Evolutionary conservation across 2,113 vertebrate species (phyloP).

Genomic region (Ochotona princeps): DNA sequence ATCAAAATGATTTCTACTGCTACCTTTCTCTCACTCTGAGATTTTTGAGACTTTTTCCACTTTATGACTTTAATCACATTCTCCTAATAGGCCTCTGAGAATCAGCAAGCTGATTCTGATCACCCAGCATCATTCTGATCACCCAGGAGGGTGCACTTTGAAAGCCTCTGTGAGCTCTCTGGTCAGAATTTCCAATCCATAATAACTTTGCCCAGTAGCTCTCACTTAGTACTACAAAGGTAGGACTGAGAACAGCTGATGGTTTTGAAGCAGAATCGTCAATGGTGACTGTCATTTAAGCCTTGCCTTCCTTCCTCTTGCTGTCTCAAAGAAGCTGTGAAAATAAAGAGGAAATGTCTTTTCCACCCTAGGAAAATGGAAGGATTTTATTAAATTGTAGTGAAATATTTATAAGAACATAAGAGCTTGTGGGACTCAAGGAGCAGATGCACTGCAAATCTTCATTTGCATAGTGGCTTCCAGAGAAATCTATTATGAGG

Average conservation of each 20-base stretch:
- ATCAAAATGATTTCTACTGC: not conserved
- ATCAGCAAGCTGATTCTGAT: conserved; percentile 2
- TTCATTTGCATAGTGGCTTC: conserved; percentile 58
- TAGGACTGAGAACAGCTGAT: conserved; percentile 47
- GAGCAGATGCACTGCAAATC: conserved; percentile 44
- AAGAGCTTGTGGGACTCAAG: not conserved
- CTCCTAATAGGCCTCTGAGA: conserved; percentile 26
- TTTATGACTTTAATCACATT: not conserved
- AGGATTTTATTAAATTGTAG: conserved; percentile 33
- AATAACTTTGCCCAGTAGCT: conserved; percentile 67
- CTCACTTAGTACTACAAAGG: conserved; percentile 70
- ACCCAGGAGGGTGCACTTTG: no score
- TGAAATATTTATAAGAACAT: conserved; percentile 62
- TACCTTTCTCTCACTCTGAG: not conserved
- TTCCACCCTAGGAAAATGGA: not conserved
- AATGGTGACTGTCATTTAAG: conserved; percentile 31
- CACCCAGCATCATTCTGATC: no score
- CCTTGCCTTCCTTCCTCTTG: conserved; percentile 42
- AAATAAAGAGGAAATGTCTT: not conserved
- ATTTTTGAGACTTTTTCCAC: not conserved
- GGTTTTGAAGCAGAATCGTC: conserved; percentile 60
- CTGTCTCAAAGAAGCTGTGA: conserved; percentile 49
- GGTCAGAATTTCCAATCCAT: conserved; percentile 66
- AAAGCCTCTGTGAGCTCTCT: conserved; percentile 17
- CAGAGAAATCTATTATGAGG: conserved; percentile 22